These are phyloP conservation scores for Hydrolagus colliei DNA, from an alignment of 2,797 vertebrate genomes.

Conservation along the genomic window DNA sequence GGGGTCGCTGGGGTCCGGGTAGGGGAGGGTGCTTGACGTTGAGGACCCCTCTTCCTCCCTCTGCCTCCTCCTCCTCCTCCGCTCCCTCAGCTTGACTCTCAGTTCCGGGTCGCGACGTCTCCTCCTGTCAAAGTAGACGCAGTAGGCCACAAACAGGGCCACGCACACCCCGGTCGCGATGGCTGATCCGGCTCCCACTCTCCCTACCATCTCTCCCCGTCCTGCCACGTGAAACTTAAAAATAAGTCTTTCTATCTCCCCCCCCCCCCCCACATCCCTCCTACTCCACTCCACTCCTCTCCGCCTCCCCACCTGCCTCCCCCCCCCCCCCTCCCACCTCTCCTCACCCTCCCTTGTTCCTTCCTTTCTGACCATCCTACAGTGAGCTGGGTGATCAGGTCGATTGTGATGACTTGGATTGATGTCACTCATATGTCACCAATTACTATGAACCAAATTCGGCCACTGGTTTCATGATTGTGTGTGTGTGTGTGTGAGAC, in stretches of 20 bases:
- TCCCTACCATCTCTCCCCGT: slow-evolving; percentile 5
- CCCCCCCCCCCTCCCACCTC: background rate
- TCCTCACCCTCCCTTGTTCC: background rate
- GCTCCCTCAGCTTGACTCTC: slow-evolving; percentile 10
- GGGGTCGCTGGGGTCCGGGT: slow-evolving; percentile 85
- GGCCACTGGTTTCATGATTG: no score
- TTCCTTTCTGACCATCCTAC: no score
- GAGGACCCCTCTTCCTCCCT: background rate
- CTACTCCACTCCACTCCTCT: no score
- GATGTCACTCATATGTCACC: no score
- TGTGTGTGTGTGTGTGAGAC: no score
- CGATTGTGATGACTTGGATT: slow-evolving; percentile 12
- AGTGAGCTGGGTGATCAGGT: background rate
- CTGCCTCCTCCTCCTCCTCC: slow-evolving; percentile 4
- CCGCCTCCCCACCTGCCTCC: no score
- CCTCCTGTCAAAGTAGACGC: slow-evolving; percentile 34
- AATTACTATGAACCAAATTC: no score
- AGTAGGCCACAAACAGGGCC: slow-evolving; percentile 16
- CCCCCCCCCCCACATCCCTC: no score
- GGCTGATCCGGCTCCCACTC: background rate
- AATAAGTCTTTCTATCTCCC: no score
- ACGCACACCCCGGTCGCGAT: slow-evolving; percentile 21
- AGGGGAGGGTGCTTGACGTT: background rate
- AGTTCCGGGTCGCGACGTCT: background rate
- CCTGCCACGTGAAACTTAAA: no score